Conservation (phyloP, 2,888 invertebrate genomes). For the Scrobipalpa costella region DNA sequence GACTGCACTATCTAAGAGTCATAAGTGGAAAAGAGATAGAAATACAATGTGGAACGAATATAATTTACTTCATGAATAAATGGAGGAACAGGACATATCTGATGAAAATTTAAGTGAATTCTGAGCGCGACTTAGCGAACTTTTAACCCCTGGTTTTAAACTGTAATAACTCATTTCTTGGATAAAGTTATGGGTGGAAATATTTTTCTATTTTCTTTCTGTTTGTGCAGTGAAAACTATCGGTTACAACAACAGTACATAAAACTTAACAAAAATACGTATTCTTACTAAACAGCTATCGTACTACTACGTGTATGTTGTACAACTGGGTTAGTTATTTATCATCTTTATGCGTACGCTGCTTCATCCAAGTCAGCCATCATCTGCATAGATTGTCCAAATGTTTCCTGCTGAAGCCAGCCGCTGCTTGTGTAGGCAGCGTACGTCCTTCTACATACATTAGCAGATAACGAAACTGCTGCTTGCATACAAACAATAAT, state of each 20-base stretch:
- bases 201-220: neutral
- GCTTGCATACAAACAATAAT: neutral
- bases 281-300: too few species aligned
- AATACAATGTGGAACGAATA: slow-evolving; percentile 7
- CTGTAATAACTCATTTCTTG: slow-evolving; percentile 15
- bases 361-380: neutral
- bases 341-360: neutral
- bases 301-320: too few species aligned
- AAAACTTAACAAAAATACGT: too few species aligned
- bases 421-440: neutral
- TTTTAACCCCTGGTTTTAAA: slow-evolving; percentile 15
- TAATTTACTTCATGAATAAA: slow-evolving; percentile 25
- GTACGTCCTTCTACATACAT: neutral
- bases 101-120: slow-evolving; percentile 24
- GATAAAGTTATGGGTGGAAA: neutral
- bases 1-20: neutral
- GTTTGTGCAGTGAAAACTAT: neutral
- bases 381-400: slow-evolving; percentile 10
- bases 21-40: slow-evolving; percentile 1
- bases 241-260: too few species aligned
- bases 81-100: slow-evolving; percentile 18
- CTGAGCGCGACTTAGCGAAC: slow-evolving; percentile 5
- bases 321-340: too few species aligned
- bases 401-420: neutral
- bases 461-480: neutral